Evolutionary conservation across 2,888 invertebrate genomes (phyloP).

Genomic region (Nebria salina): DNA sequence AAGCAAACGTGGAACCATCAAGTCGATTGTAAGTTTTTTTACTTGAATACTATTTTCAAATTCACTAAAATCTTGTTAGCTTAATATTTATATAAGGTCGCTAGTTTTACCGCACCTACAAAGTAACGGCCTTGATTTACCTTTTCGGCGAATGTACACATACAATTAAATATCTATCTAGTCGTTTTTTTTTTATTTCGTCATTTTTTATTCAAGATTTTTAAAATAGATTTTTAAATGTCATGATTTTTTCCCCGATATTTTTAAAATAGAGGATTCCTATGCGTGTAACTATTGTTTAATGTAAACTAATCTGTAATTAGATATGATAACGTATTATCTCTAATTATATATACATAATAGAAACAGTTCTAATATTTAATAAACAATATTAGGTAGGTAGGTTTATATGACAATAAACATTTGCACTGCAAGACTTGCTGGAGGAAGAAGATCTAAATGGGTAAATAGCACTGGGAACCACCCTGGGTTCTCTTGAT

Average conservation of each 20-base stretch:
- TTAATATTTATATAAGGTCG: not conserved
- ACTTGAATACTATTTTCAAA: not conserved
- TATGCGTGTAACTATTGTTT: not conserved
- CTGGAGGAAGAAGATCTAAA: not conserved
- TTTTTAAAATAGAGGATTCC: not conserved
- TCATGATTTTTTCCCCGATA: not conserved
- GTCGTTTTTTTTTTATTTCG: not conserved
- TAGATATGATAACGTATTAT: not conserved
- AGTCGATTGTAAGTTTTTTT: slow-evolving; percentile 73
- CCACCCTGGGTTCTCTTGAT: slow-evolving; percentile 97
- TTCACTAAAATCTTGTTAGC: too few species aligned
- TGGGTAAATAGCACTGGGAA: slow-evolving; percentile 74
- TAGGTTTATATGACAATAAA: too few species aligned
- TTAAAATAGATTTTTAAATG: slow-evolving; percentile 18
- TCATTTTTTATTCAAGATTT: not conserved
- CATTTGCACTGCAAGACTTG: not conserved
- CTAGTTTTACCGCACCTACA: slow-evolving; percentile 9
- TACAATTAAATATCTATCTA: not conserved
- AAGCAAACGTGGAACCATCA: slow-evolving; percentile 85
- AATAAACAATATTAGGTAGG: too few species aligned
- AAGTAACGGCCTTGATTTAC: slow-evolving; percentile 11
- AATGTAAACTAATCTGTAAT: not conserved
- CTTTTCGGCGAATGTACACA: slow-evolving; percentile 12
- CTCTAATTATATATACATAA: not conserved
- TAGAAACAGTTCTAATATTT: too few species aligned